Conservation (phyloP, 2,797 vertebrate genomes). For the Gephyroberyx darwinii region DNA sequence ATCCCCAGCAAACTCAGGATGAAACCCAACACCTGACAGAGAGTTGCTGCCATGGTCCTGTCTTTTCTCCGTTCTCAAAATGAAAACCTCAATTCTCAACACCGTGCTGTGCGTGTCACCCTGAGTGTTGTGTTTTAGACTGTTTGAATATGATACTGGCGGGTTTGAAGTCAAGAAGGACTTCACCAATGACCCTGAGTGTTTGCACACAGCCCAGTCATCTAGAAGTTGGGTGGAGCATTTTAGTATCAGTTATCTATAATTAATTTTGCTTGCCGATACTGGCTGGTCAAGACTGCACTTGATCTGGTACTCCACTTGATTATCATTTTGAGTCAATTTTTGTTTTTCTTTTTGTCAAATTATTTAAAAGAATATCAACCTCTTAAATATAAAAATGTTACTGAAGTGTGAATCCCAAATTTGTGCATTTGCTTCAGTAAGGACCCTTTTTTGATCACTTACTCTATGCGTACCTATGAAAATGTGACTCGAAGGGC, state of each 20-base stretch:
- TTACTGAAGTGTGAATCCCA: background rate
- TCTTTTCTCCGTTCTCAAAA: slow-evolving; percentile 1
- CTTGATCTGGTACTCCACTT: background rate
- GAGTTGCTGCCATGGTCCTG: slow-evolving; percentile 83
- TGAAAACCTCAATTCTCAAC: background rate
- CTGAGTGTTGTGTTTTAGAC: slow-evolving; percentile 15
- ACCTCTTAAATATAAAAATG: background rate
- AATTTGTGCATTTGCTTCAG: too few relatives aligned
- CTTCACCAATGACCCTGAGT: slow-evolving; percentile 54
- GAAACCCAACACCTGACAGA: slow-evolving; percentile 90
- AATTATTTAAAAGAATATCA: background rate
- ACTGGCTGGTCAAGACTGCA: background rate
- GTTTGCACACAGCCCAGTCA: slow-evolving; percentile 64
- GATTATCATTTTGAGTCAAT: background rate
- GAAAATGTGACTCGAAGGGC: too few relatives aligned
- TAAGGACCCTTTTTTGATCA: background rate
- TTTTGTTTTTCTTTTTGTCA: background rate
- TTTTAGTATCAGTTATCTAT: slow-evolving; percentile 29
- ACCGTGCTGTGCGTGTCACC: background rate
- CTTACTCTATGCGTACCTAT: too few relatives aligned
- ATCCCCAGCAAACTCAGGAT: slow-evolving; percentile 83
- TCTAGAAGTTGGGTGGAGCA: slow-evolving; percentile 63
- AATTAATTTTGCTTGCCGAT: slow-evolving; percentile 25
- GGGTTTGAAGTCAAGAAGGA: slow-evolving; percentile 53
- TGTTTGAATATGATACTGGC: slow-evolving; percentile 57